These are phyloP conservation scores for Apeltes quadracus DNA, from an alignment of 2,113 vertebrate species.

Conservation along the genomic window DNA sequence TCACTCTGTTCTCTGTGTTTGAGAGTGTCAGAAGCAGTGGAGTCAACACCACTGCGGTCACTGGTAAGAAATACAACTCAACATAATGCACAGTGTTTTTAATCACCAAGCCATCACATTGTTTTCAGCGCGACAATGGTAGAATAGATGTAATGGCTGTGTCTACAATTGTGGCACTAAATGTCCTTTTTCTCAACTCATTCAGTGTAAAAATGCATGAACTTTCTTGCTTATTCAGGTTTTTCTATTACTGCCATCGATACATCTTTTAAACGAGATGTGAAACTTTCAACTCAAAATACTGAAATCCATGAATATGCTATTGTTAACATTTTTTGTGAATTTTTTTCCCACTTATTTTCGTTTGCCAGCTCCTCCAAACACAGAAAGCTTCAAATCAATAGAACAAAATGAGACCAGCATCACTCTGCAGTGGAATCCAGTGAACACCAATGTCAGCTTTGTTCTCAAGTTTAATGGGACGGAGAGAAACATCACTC, in stretches of 20 bases:
- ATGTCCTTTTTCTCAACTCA: neutral
- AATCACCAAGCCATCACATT: neutral
- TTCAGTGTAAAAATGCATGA: too few relatives aligned
- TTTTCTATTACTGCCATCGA: too few relatives aligned
- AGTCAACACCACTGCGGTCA: slow-evolving; percentile 5
- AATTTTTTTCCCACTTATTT: neutral
- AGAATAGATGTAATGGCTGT: neutral
- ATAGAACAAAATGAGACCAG: slow-evolving; percentile 1
- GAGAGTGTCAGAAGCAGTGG: slow-evolving; percentile 29
- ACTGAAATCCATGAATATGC: too few relatives aligned
- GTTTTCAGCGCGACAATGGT: neutral
- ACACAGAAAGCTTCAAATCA: neutral
- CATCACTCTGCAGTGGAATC: slow-evolving; percentile 31
- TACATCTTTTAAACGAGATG: too few relatives aligned
- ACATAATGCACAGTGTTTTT: too few relatives aligned
- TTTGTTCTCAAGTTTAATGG: slow-evolving; percentile 24
- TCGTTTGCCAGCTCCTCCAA: neutral
- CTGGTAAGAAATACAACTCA: slow-evolving; percentile 7
- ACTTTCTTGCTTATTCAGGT: too few relatives aligned
- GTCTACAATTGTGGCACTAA: neutral
- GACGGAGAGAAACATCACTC: slow-evolving; percentile 5
- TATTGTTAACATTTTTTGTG: too few relatives aligned
- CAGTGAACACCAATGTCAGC: neutral
- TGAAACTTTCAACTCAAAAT: too few relatives aligned
- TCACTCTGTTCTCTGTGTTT: slow-evolving; percentile 44